These are phyloP conservation scores for Argyrosomus japonicus DNA, from an alignment of 2,113 vertebrate genomes.

Conservation along the genomic window DNA sequence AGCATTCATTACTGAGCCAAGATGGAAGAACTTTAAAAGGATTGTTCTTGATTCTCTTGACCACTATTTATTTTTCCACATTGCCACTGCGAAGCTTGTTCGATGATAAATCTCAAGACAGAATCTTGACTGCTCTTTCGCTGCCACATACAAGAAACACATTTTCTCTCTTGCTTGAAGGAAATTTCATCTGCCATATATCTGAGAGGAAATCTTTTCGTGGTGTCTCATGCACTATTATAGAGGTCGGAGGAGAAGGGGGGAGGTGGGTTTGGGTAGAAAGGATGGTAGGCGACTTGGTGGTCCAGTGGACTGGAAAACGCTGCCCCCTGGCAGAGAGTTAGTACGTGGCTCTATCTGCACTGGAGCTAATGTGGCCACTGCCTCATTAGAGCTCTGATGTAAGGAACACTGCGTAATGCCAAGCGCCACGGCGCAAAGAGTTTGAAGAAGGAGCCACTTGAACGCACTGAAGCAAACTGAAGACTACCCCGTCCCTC, in stretches of 20 bases:
- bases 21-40: neutral
- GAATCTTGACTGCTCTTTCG: conserved; percentile 25
- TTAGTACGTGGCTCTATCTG: conserved; percentile 60
- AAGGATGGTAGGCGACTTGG: conserved; percentile 63
- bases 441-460: conserved; percentile 48
- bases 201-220: conserved; percentile 66
- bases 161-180: conserved; percentile 59
- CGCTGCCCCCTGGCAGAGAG: conserved; percentile 68
- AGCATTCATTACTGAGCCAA: neutral
- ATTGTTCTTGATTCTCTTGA: conserved; percentile 11
- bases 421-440: conserved; percentile 48
- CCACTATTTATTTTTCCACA: neutral
- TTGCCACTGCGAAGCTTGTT: neutral
- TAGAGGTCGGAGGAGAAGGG: conserved; percentile 27
- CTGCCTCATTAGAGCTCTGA: conserved; percentile 77
- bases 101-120: conserved; percentile 25
- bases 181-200: conserved; percentile 58
- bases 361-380: conserved; percentile 74
- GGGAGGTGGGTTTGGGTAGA: neutral
- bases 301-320: conserved; percentile 83
- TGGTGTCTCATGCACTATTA: conserved; percentile 61
- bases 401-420: conserved; percentile 63
- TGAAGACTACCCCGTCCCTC: conserved; percentile 27
- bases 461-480: conserved; percentile 54
- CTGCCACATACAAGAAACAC: conserved; percentile 32